These are phyloP conservation scores for Rhinogobius similis DNA, from an alignment of 2,113 vertebrate genomes.

Conservation along the genomic window DNA sequence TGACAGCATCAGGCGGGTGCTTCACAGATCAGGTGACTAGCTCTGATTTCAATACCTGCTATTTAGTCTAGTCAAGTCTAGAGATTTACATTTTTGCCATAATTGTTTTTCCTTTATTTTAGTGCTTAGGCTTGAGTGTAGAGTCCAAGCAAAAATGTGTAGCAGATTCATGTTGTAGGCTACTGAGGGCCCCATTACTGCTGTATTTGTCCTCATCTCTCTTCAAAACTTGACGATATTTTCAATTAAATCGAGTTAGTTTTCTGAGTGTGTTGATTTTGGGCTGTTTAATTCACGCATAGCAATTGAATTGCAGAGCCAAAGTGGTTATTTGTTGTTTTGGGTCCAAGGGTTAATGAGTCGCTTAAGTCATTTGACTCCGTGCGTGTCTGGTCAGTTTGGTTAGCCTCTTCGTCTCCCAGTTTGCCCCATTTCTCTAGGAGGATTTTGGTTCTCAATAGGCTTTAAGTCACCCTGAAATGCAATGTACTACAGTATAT, in stretches of 20 bases:
- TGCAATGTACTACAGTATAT: slow-evolving; percentile 14
- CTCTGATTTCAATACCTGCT: slow-evolving; percentile 62
- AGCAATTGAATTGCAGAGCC: slow-evolving; percentile 7
- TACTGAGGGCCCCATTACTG: neutral
- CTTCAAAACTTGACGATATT: neutral
- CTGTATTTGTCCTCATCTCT: neutral
- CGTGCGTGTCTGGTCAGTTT: slow-evolving; percentile 13
- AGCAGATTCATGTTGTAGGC: neutral
- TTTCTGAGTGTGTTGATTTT: neutral
- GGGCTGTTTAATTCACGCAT: neutral
- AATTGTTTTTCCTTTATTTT: neutral
- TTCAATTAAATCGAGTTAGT: neutral
- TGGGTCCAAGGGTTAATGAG: slow-evolving; percentile 17
- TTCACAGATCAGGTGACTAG: slow-evolving; percentile 52
- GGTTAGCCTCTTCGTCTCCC: slow-evolving; percentile 33
- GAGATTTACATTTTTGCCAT: slow-evolving; percentile 40
- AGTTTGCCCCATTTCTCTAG: slow-evolving; percentile 27
- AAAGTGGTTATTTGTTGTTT: slow-evolving; percentile 12
- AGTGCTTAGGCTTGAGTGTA: neutral
- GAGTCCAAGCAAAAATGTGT: neutral
- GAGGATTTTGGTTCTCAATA: slow-evolving; percentile 16
- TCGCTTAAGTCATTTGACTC: slow-evolving; percentile 34
- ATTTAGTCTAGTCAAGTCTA: slow-evolving; percentile 43
- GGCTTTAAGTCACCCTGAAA: neutral
- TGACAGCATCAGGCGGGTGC: slow-evolving; percentile 46